Percentiles rank a stretch among this genome's conserved stretches.
Evolutionary conservation across 2,113 vertebrate genomes (phyloP).

Genomic region (Pollimyrus isidori): DNA sequence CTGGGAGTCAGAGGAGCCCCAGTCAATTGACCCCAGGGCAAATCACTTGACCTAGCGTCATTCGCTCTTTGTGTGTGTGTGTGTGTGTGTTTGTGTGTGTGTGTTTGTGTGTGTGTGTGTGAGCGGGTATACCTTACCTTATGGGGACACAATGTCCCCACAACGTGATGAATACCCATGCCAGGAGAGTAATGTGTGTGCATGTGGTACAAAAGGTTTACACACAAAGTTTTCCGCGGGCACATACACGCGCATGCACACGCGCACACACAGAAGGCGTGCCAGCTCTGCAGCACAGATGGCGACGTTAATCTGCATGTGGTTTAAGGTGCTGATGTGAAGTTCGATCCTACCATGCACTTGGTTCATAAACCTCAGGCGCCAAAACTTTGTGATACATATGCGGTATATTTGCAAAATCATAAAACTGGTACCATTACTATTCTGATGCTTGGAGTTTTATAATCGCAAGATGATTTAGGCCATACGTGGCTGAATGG

Average conservation of each 20-base stretch:
- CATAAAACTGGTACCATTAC: background rate
- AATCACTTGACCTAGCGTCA: slow-evolving; percentile 62
- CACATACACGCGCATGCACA: background rate
- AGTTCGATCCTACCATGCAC: background rate
- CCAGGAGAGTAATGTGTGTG: background rate
- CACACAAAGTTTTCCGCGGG: background rate
- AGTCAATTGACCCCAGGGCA: slow-evolving; percentile 64
- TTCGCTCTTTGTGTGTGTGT: slow-evolving; percentile 29
- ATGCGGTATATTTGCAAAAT: background rate
- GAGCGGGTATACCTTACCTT: no score
- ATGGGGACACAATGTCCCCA: no score
- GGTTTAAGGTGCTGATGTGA: background rate
- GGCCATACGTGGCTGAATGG: background rate
- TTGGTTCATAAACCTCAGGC: background rate
- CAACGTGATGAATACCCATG: no score
- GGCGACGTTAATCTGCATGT: background rate
- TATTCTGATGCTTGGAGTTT: background rate
- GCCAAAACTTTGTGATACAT: background rate
- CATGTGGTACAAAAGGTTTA: slow-evolving; percentile 25
- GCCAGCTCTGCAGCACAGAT: background rate
- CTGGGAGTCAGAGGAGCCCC: slow-evolving; percentile 47
- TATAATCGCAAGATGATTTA: background rate
- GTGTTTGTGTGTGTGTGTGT: background rate
- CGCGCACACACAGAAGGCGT: background rate
- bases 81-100: background rate